phyloP scores from a whole-genome alignment of 2,888 invertebrate genomes.

The Pollenia labialis region DNA sequence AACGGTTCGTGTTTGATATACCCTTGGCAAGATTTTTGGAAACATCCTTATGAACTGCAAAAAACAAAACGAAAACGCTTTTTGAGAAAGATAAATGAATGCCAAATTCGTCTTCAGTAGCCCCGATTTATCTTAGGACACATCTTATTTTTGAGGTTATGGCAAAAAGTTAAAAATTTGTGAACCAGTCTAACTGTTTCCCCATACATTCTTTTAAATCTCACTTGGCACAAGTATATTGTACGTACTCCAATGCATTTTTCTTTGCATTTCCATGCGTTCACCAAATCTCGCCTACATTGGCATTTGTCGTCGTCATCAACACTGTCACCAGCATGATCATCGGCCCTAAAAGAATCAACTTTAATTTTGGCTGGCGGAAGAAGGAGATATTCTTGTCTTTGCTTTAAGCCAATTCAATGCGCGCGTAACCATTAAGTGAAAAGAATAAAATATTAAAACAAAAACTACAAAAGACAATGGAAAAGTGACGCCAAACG shows the following conservation, averaged over 20 bases:
- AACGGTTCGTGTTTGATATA: too few relatives aligned
- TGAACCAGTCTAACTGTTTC: too few relatives aligned
- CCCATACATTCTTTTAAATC: not conserved
- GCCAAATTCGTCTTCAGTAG: too few relatives aligned
- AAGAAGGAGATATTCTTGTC: slow-evolving; percentile 10
- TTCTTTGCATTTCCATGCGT: not conserved
- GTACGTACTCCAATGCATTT: not conserved
- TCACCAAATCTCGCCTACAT: slow-evolving; percentile 4
- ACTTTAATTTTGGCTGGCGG: slow-evolving; percentile 1
- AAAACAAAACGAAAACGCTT: too few relatives aligned
- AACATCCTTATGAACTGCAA: too few relatives aligned
- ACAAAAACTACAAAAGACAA: slow-evolving; percentile 50
- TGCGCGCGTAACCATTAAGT: slow-evolving; percentile 55
- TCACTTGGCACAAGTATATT: not conserved
- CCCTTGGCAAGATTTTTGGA: too few relatives aligned
- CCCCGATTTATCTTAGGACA: too few relatives aligned
- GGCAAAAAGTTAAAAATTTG: too few relatives aligned
- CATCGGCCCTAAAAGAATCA: slow-evolving; percentile 16
- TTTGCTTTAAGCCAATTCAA: slow-evolving; percentile 58
- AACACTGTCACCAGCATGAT: slow-evolving; percentile 3
- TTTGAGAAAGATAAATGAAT: too few relatives aligned
- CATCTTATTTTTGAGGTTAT: too few relatives aligned
- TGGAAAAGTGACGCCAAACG: slow-evolving; percentile 61
- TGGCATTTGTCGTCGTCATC: slow-evolving; percentile 13
- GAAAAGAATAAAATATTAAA: slow-evolving; percentile 57